These are phyloP conservation scores for Xanthorhoe designata DNA, from an alignment of 2,888 invertebrate genomes.

Conservation along the genomic window DNA sequence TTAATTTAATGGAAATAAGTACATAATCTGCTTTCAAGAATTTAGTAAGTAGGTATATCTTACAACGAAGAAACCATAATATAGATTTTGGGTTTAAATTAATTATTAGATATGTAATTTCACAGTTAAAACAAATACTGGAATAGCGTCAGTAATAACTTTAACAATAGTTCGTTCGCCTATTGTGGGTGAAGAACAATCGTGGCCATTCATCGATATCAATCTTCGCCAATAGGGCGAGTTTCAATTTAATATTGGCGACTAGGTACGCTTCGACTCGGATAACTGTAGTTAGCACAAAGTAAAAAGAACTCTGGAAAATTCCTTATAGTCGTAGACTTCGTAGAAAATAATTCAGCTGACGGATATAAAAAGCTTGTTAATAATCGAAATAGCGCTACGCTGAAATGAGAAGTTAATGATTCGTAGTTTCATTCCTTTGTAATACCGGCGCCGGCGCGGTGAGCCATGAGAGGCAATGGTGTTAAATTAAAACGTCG, in stretches of 20 bases:
- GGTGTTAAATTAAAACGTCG: slow-evolving; percentile 52
- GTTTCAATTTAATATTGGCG: slow-evolving; percentile 59
- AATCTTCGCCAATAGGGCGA: slow-evolving; percentile 51
- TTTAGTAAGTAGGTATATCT: neutral
- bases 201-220: slow-evolving; percentile 51
- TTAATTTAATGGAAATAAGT: slow-evolving; percentile 15
- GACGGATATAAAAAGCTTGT: slow-evolving; percentile 49
- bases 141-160: slow-evolving; percentile 31
- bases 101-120: slow-evolving; percentile 7
- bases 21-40: slow-evolving; percentile 19
- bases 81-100: neutral
- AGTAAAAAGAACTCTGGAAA: slow-evolving; percentile 42
- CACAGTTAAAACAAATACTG: slow-evolving; percentile 8
- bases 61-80: neutral
- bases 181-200: slow-evolving; percentile 52
- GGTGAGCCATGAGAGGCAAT: slow-evolving; percentile 55
- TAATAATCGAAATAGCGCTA: slow-evolving; percentile 52
- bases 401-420: slow-evolving; percentile 66
- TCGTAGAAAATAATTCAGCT: slow-evolving; percentile 43
- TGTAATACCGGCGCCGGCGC: slow-evolving; percentile 48
- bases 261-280: slow-evolving; percentile 48
- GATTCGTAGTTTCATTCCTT: slow-evolving; percentile 65
- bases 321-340: slow-evolving; percentile 32
- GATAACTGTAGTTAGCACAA: slow-evolving; percentile 50
- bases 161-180: slow-evolving; percentile 46